Evolutionary conservation across 2,888 invertebrate species (phyloP).

Genomic region (Pelosia muscerda): DNA sequence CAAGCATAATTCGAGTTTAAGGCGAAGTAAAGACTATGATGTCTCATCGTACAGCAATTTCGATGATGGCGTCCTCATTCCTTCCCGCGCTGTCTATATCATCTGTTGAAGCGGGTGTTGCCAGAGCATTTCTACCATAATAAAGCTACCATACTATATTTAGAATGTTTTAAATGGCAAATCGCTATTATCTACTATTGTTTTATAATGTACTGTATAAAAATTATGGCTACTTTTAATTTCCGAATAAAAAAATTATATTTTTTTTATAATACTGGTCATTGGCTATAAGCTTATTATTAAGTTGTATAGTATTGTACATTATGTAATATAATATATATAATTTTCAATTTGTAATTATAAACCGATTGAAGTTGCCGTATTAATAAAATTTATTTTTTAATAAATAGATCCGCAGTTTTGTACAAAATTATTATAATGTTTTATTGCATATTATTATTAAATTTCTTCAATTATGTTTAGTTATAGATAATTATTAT

Average conservation of each 20-base stretch:
- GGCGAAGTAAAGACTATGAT: no score
- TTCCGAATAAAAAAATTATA: background rate
- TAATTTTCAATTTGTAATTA: conserved; percentile 37
- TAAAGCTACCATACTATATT: background rate
- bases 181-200: background rate
- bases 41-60: no score
- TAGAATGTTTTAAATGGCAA: background rate
- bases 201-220: background rate
- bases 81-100: background rate
- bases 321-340: conserved; percentile 48
- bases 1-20: no score
- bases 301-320: conserved; percentile 54
- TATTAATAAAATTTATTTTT: conserved; percentile 23
- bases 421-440: conserved; percentile 25
- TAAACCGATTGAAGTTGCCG: conserved; percentile 41
- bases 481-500: background rate
- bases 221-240: background rate
- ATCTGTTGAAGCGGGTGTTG: background rate
- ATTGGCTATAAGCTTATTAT: conserved; percentile 27
- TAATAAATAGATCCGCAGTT: conserved; percentile 13
- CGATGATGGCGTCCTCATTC: background rate
- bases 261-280: background rate
- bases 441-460: conserved; percentile 4
- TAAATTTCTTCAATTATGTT: conserved; percentile 7
- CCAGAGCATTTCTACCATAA: background rate